Base-by-base conservation (phyloP, 2,888 invertebrate genomes). In the Aspidiotus rigidus region DNA sequence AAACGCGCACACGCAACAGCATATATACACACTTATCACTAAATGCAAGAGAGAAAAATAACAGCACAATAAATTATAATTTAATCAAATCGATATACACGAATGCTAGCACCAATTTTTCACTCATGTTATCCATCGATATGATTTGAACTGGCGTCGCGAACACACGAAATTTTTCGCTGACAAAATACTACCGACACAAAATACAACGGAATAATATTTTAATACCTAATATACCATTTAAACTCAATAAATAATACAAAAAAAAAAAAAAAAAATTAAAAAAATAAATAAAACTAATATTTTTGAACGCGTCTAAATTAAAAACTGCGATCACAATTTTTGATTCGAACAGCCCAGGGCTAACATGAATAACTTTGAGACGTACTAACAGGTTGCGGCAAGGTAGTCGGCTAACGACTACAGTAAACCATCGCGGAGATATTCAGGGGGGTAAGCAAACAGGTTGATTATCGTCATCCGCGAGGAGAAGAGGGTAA, bases 301-400 rank as follows among this genome's bases (percentile, higher is more conserved):
- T 64, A 55, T 56, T 16, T 13, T 28, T 42, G 64, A 64, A 64
- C 64, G 64, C 64, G 56, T 56, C 44, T 40, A 54, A 64, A 57
- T 54, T 64, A 16, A 41, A 62, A 64, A 64, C 64, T 57, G 56
- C 64, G 64, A 39, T 64, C 64, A 64, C 56, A 42, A 40, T 17
- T 64, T 57, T 64, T 56, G 64, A 64, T 60, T 66, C 66, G 66
- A 66, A 66, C 66, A 66, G 66, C 66, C 59, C 59, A 66, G 59
- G 66, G 66, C 66, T 57, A 66, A 66, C 59, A 59, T 17, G 66
- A 66, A 57, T 59, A 57, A 59, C 66, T 66, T 66, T 59, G 59
- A 66, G 66, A 66, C 57, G 66, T 66, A 66, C 66, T 59, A 66
- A 66, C 66, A 59, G 66, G 66, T 66, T 66, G 49, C 59, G 66